Evolutionary conservation across 2,113 vertebrate species (phyloP), one percentile per base, ranked within the genome.

Genomic region (Amblyornis subalaris): DNA sequence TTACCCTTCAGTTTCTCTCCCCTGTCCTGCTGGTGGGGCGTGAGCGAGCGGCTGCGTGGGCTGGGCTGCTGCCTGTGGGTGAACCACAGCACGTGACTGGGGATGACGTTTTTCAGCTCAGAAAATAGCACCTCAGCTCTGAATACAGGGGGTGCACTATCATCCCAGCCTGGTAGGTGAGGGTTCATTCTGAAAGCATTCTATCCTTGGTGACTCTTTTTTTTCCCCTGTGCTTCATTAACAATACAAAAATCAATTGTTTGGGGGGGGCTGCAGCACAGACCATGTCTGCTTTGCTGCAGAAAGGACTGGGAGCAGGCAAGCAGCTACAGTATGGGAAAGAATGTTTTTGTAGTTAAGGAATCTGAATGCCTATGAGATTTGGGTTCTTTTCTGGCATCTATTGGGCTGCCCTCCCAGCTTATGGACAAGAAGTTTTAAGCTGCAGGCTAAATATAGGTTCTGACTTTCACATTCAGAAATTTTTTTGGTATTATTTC

Each of bases 31-130:
- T 7, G 58, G 40, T 35, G 33, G 44, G 55, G 8, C 45, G 33
- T 0, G 40, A 45, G 40, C 2, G 17, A 36, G 65, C 2, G 10
- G 31, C 69, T 35, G 38, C 0, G 5, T 47, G 54, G 69, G 28
- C 26, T 45, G 67, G 62, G 54, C 31, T 67, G 36, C 81, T 44
- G 61, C 12, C 61, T 14, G 8, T 44, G 57, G 31, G 33, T 58
- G 72, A 36, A 62, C 10, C 67, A 54, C 40, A 45, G 1, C 44
- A 2, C 25, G 0, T 24, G 35, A 3, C 42, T 51, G 14, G 42
- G 40, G 25, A 3, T 14, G 47, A 33, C 12, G 13, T 11, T 61
- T 42, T 28, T 48, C 55, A 75, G 36, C 51, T 60, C 42, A 38
- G 75, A 57, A 71, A 70, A 9, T 2, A 74, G 4, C 15, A 69